Evolutionary conservation across 2,113 vertebrate genomes (phyloP).

Genomic region (Lycaon pictus): DNA sequence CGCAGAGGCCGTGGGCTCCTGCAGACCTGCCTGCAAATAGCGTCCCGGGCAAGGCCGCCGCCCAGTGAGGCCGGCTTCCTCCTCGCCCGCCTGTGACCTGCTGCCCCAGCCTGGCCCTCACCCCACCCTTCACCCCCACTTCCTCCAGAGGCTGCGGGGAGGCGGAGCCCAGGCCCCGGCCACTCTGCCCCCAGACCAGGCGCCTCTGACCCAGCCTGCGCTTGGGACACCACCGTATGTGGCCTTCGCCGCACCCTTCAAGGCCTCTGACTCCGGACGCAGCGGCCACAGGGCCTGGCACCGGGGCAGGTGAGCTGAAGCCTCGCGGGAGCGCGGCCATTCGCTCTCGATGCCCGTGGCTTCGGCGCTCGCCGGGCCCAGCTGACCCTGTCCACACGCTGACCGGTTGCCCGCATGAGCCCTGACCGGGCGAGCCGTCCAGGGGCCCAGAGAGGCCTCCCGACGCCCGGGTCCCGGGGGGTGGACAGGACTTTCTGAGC

Average conservation of each 20-base stretch:
- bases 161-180: not conserved
- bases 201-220: rapidly evolving
- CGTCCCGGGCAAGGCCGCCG: not conserved
- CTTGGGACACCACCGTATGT: rapidly evolving
- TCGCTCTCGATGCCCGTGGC: not conserved
- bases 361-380: not conserved
- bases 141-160: not conserved
- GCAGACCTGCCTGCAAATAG: not conserved
- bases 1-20: not conserved
- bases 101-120: not conserved
- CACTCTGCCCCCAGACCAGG: rapidly evolving
- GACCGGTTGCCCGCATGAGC: too few species aligned
- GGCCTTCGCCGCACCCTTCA: not conserved
- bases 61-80: not conserved
- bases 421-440: too few species aligned
- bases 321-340: not conserved
- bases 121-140: not conserved
- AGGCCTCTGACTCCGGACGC: not conserved
- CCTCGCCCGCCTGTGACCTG: not conserved
- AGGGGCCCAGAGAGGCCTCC: not conserved
- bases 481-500: not conserved
- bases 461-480: not conserved
- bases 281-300: not conserved
- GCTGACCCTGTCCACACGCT: not conserved
- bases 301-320: not conserved